Conservation (phyloP, 2,113 vertebrate species). For the Pachycephala philippinensis region DNA sequence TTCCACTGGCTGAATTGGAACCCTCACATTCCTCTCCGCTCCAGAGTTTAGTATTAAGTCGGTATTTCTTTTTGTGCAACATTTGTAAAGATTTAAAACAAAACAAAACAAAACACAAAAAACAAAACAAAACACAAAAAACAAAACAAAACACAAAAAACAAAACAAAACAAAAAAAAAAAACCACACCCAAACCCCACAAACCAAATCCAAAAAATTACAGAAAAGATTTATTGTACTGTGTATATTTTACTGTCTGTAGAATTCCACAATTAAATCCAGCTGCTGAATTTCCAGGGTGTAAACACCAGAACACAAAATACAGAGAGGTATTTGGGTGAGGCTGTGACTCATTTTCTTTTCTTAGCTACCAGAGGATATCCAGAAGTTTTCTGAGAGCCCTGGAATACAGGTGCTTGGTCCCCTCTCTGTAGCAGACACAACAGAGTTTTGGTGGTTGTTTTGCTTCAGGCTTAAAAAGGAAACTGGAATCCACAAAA, state of each 20-base stretch:
- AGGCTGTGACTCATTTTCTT: background rate
- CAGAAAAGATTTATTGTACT: background rate
- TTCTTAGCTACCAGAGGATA: background rate
- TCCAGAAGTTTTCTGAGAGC: background rate
- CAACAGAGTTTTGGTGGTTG: accelerated
- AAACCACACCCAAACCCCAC: accelerated
- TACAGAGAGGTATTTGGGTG: background rate
- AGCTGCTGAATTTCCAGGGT: background rate
- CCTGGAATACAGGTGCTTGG: background rate
- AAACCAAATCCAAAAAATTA: background rate
- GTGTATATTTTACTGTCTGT: background rate
- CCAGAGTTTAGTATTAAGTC: background rate
- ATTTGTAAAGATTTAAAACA: background rate
- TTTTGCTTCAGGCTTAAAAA: background rate
- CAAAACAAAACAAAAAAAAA: background rate
- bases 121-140: background rate
- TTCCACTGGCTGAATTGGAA: background rate
- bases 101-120: too few species aligned
- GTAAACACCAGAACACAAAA: background rate
- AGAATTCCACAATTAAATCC: background rate
- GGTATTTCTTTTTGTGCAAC: background rate
- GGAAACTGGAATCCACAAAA: background rate
- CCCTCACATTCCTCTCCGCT: background rate
- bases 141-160: too few species aligned
- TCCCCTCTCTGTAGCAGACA: background rate